Base-by-base conservation (phyloP, 2,888 invertebrate genomes). In the Pocota personata region DNA sequence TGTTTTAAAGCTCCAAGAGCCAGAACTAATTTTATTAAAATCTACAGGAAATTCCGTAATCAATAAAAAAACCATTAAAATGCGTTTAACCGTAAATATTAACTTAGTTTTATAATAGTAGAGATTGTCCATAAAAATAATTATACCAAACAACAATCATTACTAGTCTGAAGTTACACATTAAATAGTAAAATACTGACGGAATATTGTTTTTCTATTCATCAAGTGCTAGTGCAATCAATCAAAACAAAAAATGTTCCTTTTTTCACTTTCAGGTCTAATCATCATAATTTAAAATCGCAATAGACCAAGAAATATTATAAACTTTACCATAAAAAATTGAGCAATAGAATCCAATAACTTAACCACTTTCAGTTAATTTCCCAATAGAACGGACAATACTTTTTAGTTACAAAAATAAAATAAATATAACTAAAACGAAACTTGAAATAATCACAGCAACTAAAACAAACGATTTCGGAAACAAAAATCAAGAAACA, bases 281-380 rank as follows among this genome's bases (percentile, higher is more conserved):
- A 76, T 84, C 87, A 87, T 87, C 87, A 87, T 87, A 72, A 87
- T 84, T 87, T 87, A 67, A 77, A 87, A 73, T 77, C 75, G 73
- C 87, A 87, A 87, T 87, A 87, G 87, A 87, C 87, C 87, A 87
- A 87, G 60, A 76, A 73, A 77, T 77, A 82, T 87, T 87, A 87
- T 71, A 73, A 82, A 87, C 71, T 48, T 82, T 69, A 72, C 67
- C 80, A 82, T 40, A 76, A 66, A 79, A 86, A 82, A 82, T 82
- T 82, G 86, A 87, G 72, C 86, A 87, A 87, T 87, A 87, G 86
- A 82, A 87, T 77, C 86, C 86, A 86, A 82, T 69, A 89, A 89
- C 89, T 83, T 86, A 91, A 89, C 91, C 92, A 91, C 86, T 88
- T 90, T 91, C 80, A 90, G 89, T 91, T 91, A 88, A 77, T 87